Evolutionary conservation across 2,113 vertebrate genomes (phyloP).

Genomic region (Symphodus melops): DNA sequence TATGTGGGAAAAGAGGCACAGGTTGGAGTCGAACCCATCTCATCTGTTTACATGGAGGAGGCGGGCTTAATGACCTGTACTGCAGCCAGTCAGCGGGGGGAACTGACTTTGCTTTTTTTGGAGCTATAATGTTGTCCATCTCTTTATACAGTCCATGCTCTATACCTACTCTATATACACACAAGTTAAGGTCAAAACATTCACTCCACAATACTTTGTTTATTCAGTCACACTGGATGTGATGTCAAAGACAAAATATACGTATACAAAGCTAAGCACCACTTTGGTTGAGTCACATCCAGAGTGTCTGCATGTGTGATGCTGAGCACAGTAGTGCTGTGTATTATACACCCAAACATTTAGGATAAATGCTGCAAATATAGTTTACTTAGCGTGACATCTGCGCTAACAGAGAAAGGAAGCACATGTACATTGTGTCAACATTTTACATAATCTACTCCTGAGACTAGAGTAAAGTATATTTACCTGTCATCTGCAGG

Average conservation of each 20-base stretch:
- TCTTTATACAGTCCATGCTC: background rate
- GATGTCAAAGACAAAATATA: constrained; percentile 16
- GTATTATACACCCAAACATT: constrained; percentile 28
- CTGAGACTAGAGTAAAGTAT: constrained; percentile 17
- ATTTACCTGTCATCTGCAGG: constrained; percentile 69
- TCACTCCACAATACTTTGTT: background rate
- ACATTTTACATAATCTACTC: constrained; percentile 34
- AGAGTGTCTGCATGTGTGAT: constrained; percentile 32
- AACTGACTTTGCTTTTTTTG: too few relatives aligned
- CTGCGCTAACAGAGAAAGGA: constrained; percentile 23
- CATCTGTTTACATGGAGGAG: too few relatives aligned
- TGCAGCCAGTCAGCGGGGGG: too few relatives aligned
- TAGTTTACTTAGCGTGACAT: constrained; percentile 22
- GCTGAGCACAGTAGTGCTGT: constrained; percentile 14
- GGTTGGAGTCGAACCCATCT: too few relatives aligned
- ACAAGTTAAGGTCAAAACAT: background rate
- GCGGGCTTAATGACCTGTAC: too few relatives aligned
- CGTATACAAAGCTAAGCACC: constrained; percentile 3
- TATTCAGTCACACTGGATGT: constrained; percentile 2
- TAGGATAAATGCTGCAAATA: constrained; percentile 17
- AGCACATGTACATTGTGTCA: constrained; percentile 18
- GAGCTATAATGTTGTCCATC: too few relatives aligned
- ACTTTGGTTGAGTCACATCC: background rate
- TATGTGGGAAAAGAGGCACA: too few relatives aligned
- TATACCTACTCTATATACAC: background rate